Evolutionary conservation across 2,797 vertebrate species (phyloP), one percentile per base, ranked within the genome.

Genomic region (Tokudaia tokunoshimensis): DNA sequence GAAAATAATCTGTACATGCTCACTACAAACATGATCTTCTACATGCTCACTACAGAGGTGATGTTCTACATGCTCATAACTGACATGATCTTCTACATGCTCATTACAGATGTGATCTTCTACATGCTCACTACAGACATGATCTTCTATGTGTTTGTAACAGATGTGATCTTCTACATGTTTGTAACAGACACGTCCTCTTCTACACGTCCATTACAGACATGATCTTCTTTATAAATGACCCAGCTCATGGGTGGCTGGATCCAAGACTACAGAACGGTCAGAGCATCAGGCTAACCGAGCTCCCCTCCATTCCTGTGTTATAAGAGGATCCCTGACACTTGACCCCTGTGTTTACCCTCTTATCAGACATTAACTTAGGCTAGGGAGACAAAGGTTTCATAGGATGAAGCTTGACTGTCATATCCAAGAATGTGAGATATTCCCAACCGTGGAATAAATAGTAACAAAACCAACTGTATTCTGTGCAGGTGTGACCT

Each of bases 351-450:
- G 24, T 34, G 37, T 44, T 55, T 44, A 34, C n/a, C 92, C n/a
- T n/a, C 76, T 70, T 85, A 93, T 72, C 95, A 72, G 8, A 74
- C 86, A 52, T 34, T 1, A 81, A 61, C n/a, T 29, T 20, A 44
- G 55, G 63, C 86, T 88, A 90, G 87, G 47, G 61, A 80, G 75
- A 15, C 31, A n/a, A 85, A 37, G n/a, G 7, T 17, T 78, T 63
- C 14, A 19, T 19, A 29, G 26, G 26, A 47, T 22, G 4, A 31
- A n/a, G n/a, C n/a, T n/a, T n/a, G n/a, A n/a, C n/a, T n/a, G n/a
- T n/a, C 61, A n/a, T 90, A 82, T 93, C 37, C 44, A n/a, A 80
- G 67, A 82, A 83, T 11, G 44, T 63, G 29, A 20, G 9, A 29
- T 65, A 29, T 12, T 84, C 17, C 24, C 55, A 63, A 80, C 12